Base-by-base conservation (phyloP, 2,797 vertebrate genomes). In the Amphiprion clarkii region DNA sequence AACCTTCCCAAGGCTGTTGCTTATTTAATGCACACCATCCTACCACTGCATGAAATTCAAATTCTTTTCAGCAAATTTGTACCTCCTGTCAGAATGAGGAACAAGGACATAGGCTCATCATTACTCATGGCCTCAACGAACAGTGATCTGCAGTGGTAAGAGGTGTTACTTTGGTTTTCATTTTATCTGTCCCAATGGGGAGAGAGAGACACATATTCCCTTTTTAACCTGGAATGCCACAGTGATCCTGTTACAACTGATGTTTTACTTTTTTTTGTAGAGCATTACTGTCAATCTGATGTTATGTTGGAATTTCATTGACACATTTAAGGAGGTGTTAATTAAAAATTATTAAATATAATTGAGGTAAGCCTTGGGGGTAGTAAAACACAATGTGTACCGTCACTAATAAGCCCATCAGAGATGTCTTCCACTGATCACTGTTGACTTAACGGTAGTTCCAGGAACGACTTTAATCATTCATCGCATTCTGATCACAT, bases 11-110 rank as follows among this genome's bases (percentile, higher is more conserved):
- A 67, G 56, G 65, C 60, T 46, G 51, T 63, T 36, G 64, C 51
- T 85, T 54, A 59, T 82, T 81, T 81, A 59, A 72, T 66, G 69
- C 67, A 64, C 59, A 49, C 40, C 27, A 76, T 53, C 70, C 36
- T 53, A 46, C 59, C 4, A n/a, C 23, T 6, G 31, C 55, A 76
- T 71, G 59, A 78, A 82, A 85, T 78, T 48, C 57, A 72, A 76
- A 79, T 79, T 67, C 29, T 70, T 81, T 33, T 78, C 5, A 19
- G 36, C 53, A 53, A 68, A 79, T 46, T 76, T 66, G 60, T 57
- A 63, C 56, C 82, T 74, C 53, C 60, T 67, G 67, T 58, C 55
- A 64, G 64, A 52, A 73, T 64, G 67, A 70, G 44, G 67, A 52
- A 73, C 64, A 64, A 70, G 48, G 62, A 76, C 83, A 44, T 16